Percentiles rank a stretch among this genome's conserved stretches.
Conservation (phyloP, 2,113 vertebrate species). For the Megaceryle torquata region DNA sequence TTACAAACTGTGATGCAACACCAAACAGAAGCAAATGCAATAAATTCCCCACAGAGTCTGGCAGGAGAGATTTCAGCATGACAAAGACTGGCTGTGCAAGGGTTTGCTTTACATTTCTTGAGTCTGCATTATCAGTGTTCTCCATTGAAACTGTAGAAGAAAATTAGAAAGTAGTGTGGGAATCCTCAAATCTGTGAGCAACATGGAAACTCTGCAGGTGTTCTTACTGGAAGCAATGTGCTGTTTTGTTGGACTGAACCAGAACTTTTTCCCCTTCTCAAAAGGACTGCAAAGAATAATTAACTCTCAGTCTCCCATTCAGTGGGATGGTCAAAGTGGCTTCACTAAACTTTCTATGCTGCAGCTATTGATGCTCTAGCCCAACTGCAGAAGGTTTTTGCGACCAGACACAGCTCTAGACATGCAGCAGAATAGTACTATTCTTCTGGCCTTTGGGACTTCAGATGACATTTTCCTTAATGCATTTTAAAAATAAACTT, state of each 20-base stretch:
- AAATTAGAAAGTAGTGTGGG: background rate
- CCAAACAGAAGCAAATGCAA: background rate
- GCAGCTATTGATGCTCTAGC: too few relatives aligned
- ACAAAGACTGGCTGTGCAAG: background rate
- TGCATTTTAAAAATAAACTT: background rate
- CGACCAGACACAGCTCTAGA: background rate
- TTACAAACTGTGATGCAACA: background rate
- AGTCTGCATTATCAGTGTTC: background rate
- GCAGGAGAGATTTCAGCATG: background rate
- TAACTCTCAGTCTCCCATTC: too few relatives aligned
- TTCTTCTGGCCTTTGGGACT: background rate
- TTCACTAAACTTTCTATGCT: too few relatives aligned
- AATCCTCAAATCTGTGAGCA: background rate
- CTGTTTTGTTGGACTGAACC: too few relatives aligned
- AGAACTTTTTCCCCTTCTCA: too few relatives aligned
- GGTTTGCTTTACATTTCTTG: background rate
- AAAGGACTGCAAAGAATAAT: too few relatives aligned
- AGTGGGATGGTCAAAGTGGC: too few relatives aligned
- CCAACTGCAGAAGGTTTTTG: background rate
- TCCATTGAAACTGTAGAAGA: background rate
- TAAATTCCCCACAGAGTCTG: background rate
- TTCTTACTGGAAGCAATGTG: background rate
- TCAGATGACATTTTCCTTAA: too few relatives aligned
- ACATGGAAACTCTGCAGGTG: background rate
- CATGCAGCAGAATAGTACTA: accelerated